A percentile compares a stretch with the other conserved stretches of the same genome.
Conservation (phyloP, 1,140 invertebrate genomes). For the Ceratosolen solmsi region DNA sequence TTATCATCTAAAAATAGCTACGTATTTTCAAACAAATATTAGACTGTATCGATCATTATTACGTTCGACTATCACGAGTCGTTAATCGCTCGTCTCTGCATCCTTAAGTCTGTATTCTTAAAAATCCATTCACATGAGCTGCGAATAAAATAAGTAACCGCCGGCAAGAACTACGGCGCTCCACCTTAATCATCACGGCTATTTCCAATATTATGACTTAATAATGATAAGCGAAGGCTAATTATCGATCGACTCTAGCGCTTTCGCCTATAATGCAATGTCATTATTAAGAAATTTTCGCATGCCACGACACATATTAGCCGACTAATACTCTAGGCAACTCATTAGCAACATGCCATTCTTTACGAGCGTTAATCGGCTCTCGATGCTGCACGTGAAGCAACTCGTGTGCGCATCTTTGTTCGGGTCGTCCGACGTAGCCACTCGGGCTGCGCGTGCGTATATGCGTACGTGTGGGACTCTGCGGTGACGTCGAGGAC, state of each 20-base stretch:
- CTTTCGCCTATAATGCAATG: not conserved
- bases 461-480: not conserved
- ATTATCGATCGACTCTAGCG: not conserved
- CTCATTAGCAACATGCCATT: not conserved
- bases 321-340: not conserved
- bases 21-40: too few species aligned
- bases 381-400: not conserved
- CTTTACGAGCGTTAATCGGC: not conserved
- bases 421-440: too few species aligned
- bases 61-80: too few species aligned
- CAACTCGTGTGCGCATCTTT: slow-evolving; percentile 19
- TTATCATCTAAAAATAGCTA: too few species aligned
- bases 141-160: too few species aligned
- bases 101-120: too few species aligned
- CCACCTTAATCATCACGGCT: too few species aligned
- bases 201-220: not conserved
- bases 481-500: not conserved
- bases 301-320: not conserved
- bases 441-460: not conserved
- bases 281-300: not conserved
- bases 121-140: too few species aligned
- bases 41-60: too few species aligned
- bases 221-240: not conserved
- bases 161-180: too few species aligned
- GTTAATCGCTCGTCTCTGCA: too few species aligned